Conservation (phyloP, 2,113 vertebrate genomes). For the Triplophysa rosa region DNA sequence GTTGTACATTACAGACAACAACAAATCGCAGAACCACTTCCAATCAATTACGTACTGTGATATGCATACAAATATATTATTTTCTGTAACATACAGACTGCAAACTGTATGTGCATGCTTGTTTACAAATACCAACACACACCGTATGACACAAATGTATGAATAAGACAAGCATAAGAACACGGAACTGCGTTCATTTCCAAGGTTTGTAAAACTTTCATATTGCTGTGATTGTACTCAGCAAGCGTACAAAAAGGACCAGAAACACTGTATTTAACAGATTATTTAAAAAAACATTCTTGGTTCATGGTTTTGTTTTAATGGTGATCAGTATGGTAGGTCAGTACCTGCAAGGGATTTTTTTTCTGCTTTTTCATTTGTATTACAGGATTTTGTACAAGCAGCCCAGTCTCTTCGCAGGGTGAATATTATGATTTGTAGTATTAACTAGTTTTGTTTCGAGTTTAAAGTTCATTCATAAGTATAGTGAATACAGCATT, state of each 20-base stretch:
- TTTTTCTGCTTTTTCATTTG: neutral
- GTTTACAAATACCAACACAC: neutral
- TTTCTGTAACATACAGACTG: no score
- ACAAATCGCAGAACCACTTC: neutral
- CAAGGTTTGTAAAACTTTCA: neutral
- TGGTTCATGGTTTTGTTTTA: neutral
- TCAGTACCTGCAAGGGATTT: neutral
- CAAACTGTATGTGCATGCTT: neutral
- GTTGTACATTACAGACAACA: neutral
- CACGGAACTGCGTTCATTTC: neutral
- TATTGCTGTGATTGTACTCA: neutral
- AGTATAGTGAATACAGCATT: neutral
- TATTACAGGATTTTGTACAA: slow-evolving; percentile 55
- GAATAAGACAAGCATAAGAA: neutral
- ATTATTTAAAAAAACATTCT: neutral
- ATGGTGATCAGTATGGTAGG: neutral
- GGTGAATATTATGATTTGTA: slow-evolving; percentile 50
- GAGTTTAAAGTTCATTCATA: neutral
- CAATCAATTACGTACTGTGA: neutral
- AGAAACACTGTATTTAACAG: no score
- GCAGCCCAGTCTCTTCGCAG: slow-evolving; percentile 51
- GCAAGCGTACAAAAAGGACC: no score
- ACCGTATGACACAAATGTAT: neutral
- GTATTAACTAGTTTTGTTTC: no score
- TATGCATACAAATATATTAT: no score